These are phyloP conservation scores for Noctua fimbriata DNA, from an alignment of 2,888 invertebrate species.

Conservation along the genomic window DNA sequence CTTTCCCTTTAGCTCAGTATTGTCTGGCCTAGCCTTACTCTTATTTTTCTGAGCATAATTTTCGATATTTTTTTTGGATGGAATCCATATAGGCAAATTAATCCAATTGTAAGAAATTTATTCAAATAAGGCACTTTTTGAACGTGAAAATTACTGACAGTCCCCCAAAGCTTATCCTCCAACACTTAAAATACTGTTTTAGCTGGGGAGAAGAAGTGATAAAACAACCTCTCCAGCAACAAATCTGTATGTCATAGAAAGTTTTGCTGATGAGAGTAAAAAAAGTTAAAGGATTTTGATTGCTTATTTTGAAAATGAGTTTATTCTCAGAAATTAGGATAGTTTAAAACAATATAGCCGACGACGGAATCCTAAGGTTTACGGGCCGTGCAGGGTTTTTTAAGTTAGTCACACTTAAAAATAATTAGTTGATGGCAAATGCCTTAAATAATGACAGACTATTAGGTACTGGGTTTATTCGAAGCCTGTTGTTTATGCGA, in stretches of 20 bases:
- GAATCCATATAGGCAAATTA: background rate
- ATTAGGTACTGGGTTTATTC: constrained; percentile 6
- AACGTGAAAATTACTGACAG: background rate
- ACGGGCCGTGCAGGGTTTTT: background rate
- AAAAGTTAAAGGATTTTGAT: no score
- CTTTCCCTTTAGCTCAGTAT: constrained; percentile 72
- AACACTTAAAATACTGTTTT: background rate
- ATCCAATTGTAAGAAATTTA: background rate
- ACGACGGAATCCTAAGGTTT: background rate
- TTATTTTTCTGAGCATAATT: constrained; percentile 19
- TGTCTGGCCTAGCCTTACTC: constrained; percentile 47
- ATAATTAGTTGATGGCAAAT: constrained; percentile 4
- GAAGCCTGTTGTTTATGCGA: constrained; percentile 18
- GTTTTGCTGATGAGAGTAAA: background rate
- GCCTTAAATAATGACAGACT: constrained; percentile 33
- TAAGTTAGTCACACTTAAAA: background rate
- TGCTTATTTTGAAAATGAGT: background rate
- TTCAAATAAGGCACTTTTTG: background rate
- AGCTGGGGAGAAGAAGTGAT: background rate
- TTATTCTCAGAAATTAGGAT: background rate
- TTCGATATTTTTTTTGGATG: background rate
- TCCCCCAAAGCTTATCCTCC: background rate
- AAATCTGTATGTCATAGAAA: background rate
- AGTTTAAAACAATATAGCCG: background rate
- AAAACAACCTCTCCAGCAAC: background rate